phyloP scores from a whole-genome alignment of 2,797 vertebrate species.

The Staurois parvus region DNA sequence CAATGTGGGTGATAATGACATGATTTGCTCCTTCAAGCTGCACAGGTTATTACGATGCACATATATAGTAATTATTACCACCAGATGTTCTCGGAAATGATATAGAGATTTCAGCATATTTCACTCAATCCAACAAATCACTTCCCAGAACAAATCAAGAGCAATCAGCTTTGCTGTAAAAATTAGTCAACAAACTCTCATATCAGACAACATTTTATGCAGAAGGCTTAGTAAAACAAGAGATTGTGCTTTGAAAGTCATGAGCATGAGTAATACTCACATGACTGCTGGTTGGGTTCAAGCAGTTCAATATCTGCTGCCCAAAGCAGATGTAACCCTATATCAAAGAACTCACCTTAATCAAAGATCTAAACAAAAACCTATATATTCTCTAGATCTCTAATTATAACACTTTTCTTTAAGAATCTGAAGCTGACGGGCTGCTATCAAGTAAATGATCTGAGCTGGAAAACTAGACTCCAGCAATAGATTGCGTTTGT shows the following conservation, averaged over 20 bases:
- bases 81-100: slow-evolving; percentile 40
- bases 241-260: not conserved
- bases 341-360: not conserved
- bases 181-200: slow-evolving; percentile 7
- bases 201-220: not conserved
- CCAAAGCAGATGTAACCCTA: slow-evolving; percentile 8
- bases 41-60: slow-evolving; percentile 44
- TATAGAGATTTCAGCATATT: slow-evolving; percentile 49
- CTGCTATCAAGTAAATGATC: too few species aligned
- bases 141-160: slow-evolving; percentile 35
- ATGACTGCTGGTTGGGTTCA: slow-evolving; percentile 15
- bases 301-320: not conserved
- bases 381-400: too few species aligned
- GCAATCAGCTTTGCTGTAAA: slow-evolving; percentile 38
- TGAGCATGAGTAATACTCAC: not conserved
- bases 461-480: too few species aligned
- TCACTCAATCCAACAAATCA: slow-evolving; percentile 34
- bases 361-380: too few species aligned
- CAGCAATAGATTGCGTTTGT: too few species aligned
- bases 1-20: slow-evolving; percentile 22
- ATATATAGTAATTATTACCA: slow-evolving; percentile 46
- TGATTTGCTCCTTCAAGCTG: slow-evolving; percentile 43
- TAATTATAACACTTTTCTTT: too few species aligned
- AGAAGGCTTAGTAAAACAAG: slow-evolving; percentile 9
- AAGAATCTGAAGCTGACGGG: too few species aligned